These are phyloP conservation scores for Eupithecia tripunctaria DNA, from an alignment of 2,888 invertebrate genomes.

Conservation along the genomic window DNA sequence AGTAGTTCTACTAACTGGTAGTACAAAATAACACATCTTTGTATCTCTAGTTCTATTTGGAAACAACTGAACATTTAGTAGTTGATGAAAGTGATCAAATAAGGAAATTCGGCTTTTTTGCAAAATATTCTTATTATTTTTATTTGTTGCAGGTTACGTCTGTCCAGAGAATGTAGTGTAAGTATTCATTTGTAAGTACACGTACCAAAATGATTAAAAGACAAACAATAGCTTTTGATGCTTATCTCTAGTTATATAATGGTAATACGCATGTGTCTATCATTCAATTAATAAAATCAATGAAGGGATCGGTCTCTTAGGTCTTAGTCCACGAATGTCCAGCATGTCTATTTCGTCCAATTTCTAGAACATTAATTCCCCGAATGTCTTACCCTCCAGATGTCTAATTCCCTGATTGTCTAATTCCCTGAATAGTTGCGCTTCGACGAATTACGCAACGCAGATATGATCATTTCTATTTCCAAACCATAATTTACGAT, in stretches of 20 bases:
- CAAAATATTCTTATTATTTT: background rate
- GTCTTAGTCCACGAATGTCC: too few relatives aligned
- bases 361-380: too few relatives aligned
- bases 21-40: too few relatives aligned
- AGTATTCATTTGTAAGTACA: slow-evolving; percentile 40
- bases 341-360: too few relatives aligned
- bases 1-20: too few relatives aligned
- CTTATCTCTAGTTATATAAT: background rate
- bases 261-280: background rate
- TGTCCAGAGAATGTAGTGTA: slow-evolving; percentile 54
- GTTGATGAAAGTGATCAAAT: too few relatives aligned
- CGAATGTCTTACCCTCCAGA: too few relatives aligned
- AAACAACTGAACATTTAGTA: too few relatives aligned
- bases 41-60: too few relatives aligned
- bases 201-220: background rate
- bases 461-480: background rate
- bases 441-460: background rate
- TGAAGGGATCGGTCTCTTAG: too few relatives aligned
- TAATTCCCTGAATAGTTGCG: too few relatives aligned
- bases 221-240: background rate
- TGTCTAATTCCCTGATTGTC: too few relatives aligned
- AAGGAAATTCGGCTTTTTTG: background rate
- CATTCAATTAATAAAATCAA: background rate
- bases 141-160: slow-evolving; percentile 49
- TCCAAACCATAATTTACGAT: background rate